Evolutionary conservation across 2,888 invertebrate genomes (phyloP).

Genomic region (Lissonota sp.): DNA sequence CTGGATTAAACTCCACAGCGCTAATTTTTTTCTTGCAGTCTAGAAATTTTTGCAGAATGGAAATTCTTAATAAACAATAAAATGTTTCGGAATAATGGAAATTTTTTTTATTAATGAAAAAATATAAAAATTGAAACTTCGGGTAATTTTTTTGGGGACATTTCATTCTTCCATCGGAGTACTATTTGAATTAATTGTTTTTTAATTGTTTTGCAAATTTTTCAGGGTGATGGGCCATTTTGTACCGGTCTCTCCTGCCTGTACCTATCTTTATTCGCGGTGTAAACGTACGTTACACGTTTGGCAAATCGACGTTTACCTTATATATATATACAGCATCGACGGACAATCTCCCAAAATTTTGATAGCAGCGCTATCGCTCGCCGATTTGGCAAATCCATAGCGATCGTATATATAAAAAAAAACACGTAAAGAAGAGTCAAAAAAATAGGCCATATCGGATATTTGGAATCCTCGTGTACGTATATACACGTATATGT

Average conservation of each 20-base stretch:
- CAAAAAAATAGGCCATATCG: not conserved
- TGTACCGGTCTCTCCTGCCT: not conserved
- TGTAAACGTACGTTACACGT: conserved; percentile 13
- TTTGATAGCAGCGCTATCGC: conserved; percentile 10
- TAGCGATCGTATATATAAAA: not conserved
- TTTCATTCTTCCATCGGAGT: too few relatives aligned
- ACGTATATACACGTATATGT: not conserved
- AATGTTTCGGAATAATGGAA: too few relatives aligned
- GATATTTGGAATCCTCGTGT: not conserved
- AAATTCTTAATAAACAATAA: too few relatives aligned
- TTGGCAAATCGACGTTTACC: conserved; percentile 21
- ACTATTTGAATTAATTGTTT: too few relatives aligned
- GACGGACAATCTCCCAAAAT: not conserved
- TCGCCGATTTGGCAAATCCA: conserved; percentile 2
- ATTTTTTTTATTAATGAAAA: too few relatives aligned
- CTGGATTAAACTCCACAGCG: too few relatives aligned
- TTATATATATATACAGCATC: conserved; percentile 17
- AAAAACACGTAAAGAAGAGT: not conserved
- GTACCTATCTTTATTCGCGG: not conserved
- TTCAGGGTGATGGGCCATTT: not conserved
- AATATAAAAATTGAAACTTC: too few relatives aligned
- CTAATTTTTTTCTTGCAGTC: too few relatives aligned
- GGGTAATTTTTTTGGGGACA: too few relatives aligned
- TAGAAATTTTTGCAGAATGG: too few relatives aligned
- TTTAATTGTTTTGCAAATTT: too few relatives aligned